Percentiles rank a stretch among this genome's conserved stretches.
These are phyloP conservation scores for Trissoscelio sp. DNA, from an alignment of 2,888 invertebrate genomes.

Conservation along the genomic window DNA sequence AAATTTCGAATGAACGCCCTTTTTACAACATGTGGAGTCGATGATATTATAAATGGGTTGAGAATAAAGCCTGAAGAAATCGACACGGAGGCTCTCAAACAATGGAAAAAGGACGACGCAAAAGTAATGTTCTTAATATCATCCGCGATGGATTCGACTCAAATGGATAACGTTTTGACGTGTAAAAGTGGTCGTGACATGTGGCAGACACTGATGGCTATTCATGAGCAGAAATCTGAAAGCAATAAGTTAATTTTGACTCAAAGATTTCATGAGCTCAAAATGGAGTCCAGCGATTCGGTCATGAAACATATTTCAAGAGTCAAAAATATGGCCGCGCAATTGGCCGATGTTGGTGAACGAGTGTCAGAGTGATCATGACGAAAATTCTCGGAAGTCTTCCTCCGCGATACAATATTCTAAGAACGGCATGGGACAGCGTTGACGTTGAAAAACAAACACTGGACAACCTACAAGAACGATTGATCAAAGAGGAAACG, in stretches of 20 bases:
- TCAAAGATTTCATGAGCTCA: conserved; percentile 52
- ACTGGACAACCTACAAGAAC: too few species aligned
- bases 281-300: conserved; percentile 48
- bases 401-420: too few species aligned
- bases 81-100: conserved; percentile 13
- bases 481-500: too few species aligned
- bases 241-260: conserved; percentile 40
- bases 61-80: conserved; percentile 13
- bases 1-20: conserved; percentile 56
- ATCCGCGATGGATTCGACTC: conserved; percentile 56
- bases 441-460: too few species aligned
- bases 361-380: background rate
- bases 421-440: too few species aligned
- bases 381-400: background rate
- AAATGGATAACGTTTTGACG: conserved; percentile 59
- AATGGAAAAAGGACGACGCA: conserved; percentile 66
- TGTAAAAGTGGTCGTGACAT: conserved; percentile 61
- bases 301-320: conserved; percentile 42
- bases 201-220: conserved; percentile 60
- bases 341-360: background rate
- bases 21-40: conserved; percentile 32
- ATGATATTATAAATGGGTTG: conserved; percentile 47
- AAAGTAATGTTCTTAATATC: conserved; percentile 68
- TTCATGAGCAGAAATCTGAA: conserved; percentile 60
- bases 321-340: conserved; percentile 7